Percentiles rank a stretch among this genome's conserved stretches.
Evolutionary conservation across 2,888 invertebrate genomes (phyloP).

Genomic region (Ceriagrion tenellum): DNA sequence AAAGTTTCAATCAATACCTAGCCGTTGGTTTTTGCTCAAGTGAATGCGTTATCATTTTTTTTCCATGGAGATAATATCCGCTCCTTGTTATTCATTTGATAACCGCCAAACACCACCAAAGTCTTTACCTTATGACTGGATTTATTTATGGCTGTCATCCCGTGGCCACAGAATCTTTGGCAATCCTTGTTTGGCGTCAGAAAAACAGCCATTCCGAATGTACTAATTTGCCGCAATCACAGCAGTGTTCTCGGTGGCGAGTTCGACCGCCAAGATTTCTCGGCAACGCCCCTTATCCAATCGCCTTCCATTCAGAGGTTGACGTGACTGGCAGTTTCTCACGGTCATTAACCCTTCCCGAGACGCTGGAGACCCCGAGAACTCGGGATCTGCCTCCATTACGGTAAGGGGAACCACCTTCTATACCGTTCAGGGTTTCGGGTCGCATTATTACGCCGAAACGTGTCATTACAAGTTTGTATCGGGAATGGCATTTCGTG

Average conservation of each 20-base stretch:
- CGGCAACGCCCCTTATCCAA: neutral
- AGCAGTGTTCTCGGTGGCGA: neutral
- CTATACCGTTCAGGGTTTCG: neutral
- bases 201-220: neutral
- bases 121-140: too few species aligned
- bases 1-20: too few species aligned
- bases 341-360: neutral
- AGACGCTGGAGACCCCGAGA: neutral
- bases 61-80: too few species aligned
- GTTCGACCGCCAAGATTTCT: neutral
- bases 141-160: too few species aligned
- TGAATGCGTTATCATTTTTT: too few species aligned
- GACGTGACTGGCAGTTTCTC: slow-evolving; percentile 31
- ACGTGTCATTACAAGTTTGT: slow-evolving; percentile 57
- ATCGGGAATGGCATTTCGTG: neutral
- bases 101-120: too few species aligned
- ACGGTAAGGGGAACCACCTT: neutral
- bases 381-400: neutral
- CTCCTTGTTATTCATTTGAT: too few species aligned
- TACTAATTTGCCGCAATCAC: slow-evolving; percentile 28
- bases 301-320: neutral
- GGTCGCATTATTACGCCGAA: neutral
- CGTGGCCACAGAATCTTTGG: too few species aligned
- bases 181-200: neutral
- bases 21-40: too few species aligned